Evolutionary conservation across 2,888 invertebrate genomes (phyloP).

Genomic region (Leistus spinibarbis): DNA sequence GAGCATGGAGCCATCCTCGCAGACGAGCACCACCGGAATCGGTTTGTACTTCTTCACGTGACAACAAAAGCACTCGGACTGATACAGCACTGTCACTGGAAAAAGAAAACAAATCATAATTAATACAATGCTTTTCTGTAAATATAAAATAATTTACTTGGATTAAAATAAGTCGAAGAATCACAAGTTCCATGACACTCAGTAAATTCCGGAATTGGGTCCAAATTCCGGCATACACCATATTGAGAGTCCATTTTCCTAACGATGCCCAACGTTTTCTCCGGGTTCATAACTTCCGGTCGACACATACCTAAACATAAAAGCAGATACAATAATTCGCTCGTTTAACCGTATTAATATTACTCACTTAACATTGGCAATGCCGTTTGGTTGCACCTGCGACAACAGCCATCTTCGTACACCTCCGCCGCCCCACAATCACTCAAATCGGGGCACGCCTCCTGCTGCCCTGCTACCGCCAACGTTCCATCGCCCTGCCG

Average conservation of each 20-base stretch:
- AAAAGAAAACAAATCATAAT: slow-evolving; percentile 32
- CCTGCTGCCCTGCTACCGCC: slow-evolving; percentile 50
- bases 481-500: slow-evolving; percentile 57
- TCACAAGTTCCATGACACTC: slow-evolving; percentile 75
- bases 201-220: slow-evolving; percentile 65
- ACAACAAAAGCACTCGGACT: slow-evolving; percentile 64
- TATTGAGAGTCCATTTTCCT: slow-evolving; percentile 57
- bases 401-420: slow-evolving; percentile 71
- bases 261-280: slow-evolving; percentile 66
- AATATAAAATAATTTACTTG: slow-evolving; percentile 59
- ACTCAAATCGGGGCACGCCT: slow-evolving; percentile 68
- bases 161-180: slow-evolving; percentile 72
- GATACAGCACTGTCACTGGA: slow-evolving; percentile 63
- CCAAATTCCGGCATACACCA: slow-evolving; percentile 69
- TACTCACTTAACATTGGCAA: background rate
- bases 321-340: background rate
- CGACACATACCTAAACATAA: slow-evolving; percentile 61
- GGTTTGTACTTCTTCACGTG: slow-evolving; percentile 49
- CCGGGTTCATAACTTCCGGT: slow-evolving; percentile 60
- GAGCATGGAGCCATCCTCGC: slow-evolving; percentile 52
- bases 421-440: slow-evolving; percentile 64
- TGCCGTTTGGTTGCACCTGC: slow-evolving; percentile 64
- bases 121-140: background rate
- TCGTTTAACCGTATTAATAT: background rate
- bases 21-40: slow-evolving; percentile 52